A percentile compares a stretch with the other conserved stretches of the same genome.
Conservation (phyloP, 2,797 vertebrate genomes). For the Myotis myotis region DNA sequence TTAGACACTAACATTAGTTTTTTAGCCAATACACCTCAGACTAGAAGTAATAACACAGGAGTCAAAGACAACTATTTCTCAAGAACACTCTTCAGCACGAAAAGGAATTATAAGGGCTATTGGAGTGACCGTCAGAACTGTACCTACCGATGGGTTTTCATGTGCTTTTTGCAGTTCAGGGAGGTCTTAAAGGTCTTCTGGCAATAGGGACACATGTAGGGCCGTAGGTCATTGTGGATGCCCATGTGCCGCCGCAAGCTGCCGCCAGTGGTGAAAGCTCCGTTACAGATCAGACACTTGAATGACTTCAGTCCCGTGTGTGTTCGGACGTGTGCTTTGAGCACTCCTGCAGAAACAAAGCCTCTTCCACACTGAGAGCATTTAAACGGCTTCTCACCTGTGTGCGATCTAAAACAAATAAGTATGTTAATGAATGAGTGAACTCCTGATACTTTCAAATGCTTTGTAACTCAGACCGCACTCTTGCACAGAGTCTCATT, state of each 20-base stretch:
- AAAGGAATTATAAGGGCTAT: background rate
- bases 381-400: constrained; percentile 97
- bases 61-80: background rate
- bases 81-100: no score
- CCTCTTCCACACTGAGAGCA: constrained; percentile 97
- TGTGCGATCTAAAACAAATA: constrained; percentile 90
- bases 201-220: constrained; percentile 99
- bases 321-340: constrained; percentile 97
- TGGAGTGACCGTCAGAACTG: background rate
- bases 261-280: constrained; percentile 97
- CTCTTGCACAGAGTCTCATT: background rate
- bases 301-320: constrained; percentile 97
- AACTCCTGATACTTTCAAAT: background rate
- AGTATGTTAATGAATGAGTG: background rate
- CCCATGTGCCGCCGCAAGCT: constrained; percentile 97
- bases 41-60: background rate
- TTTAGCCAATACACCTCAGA: background rate
- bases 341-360: constrained; percentile 98
- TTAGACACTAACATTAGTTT: no score
- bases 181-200: constrained; percentile 99
- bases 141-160: constrained; percentile 97
- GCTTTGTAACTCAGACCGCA: background rate
- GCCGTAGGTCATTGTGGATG: constrained; percentile 95
- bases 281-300: constrained; percentile 95
- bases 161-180: constrained; percentile 98